Evolutionary conservation across 2,797 vertebrate genomes (phyloP).

Genomic region (Halcyon smyrnensis): DNA sequence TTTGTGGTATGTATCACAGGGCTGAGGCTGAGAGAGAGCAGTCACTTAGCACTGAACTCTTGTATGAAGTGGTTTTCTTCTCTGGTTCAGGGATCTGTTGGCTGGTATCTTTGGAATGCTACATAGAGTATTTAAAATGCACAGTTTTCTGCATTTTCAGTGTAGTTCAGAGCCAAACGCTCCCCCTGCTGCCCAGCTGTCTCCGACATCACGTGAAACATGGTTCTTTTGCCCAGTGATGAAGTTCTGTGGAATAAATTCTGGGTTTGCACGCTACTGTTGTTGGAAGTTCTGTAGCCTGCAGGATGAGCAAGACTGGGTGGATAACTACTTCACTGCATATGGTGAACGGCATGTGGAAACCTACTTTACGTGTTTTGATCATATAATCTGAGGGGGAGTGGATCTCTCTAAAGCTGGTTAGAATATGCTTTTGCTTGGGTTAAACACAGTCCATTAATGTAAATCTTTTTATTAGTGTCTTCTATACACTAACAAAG

Average conservation of each 20-base stretch:
- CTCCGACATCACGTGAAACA: not conserved
- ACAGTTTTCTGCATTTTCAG: not conserved
- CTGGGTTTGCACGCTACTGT: not conserved
- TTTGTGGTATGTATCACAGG: not conserved
- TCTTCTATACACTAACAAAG: not conserved
- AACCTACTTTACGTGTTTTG: not conserved
- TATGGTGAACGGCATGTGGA: not conserved
- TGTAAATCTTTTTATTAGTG: not conserved
- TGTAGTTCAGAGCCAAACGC: not conserved
- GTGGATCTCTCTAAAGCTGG: not conserved
- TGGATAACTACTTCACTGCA: not conserved
- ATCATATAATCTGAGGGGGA: rapidly evolving
- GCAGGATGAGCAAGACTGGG: not conserved
- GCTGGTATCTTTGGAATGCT: not conserved
- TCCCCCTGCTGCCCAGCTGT: conserved; percentile 15
- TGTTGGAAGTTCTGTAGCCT: not conserved
- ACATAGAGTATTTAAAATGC: not conserved
- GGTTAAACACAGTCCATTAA: not conserved
- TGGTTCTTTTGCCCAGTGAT: not conserved
- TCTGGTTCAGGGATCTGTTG: not conserved
- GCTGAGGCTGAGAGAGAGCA: not conserved
- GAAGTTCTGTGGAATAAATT: not conserved
- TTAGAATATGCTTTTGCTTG: not conserved
- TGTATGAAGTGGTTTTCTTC: not conserved
- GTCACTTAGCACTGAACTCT: not conserved